Conservation (phyloP, 2,113 vertebrate species). For the Coracopsis vasa region DNA sequence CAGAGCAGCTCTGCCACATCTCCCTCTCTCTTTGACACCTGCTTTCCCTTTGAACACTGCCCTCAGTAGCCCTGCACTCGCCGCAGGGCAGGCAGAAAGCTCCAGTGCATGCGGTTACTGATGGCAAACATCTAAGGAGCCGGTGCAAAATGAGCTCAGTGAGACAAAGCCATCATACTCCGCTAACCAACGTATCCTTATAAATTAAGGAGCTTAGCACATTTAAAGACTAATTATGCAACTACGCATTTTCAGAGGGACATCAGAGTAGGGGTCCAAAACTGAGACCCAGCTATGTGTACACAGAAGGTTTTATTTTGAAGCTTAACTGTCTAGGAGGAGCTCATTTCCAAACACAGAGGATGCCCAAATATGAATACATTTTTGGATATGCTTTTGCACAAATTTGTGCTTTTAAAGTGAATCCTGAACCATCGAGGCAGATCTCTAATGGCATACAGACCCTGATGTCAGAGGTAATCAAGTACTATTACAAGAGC, state of each 20-base stretch:
- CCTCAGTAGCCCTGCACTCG: not conserved
- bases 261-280: not conserved
- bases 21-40: not conserved
- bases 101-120: not conserved
- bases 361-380: not conserved
- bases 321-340: not conserved
- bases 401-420: not conserved
- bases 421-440: not conserved
- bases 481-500: constrained; percentile 44
- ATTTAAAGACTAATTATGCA: not conserved
- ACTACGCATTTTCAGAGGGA: not conserved
- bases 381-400: not conserved
- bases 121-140: not conserved
- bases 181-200: not conserved
- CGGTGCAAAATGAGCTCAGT: not conserved
- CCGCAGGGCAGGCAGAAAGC: not conserved
- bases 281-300: not conserved
- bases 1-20: not conserved
- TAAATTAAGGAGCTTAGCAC: not conserved
- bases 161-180: not conserved
- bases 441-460: constrained; percentile 6
- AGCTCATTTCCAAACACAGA: not conserved
- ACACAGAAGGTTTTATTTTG: not conserved
- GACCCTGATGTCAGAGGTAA: constrained; percentile 43
- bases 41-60: not conserved